phyloP scores from a whole-genome alignment of 2,888 invertebrate species.

The Campopleginae sp. region DNA sequence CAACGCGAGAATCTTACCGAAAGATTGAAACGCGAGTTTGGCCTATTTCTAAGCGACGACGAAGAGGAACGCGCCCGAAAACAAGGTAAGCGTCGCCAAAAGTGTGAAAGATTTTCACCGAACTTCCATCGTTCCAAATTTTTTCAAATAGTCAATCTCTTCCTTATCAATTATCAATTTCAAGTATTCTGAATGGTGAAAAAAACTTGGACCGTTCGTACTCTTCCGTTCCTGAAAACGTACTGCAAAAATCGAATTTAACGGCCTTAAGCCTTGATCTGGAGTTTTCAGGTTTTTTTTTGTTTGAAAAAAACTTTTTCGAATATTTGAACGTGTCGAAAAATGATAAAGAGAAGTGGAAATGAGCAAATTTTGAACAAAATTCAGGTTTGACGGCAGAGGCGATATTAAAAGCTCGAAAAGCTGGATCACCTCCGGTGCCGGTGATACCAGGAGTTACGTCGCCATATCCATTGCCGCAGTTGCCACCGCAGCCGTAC shows the following conservation, averaged over 20 bases:
- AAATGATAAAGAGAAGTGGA: not conserved
- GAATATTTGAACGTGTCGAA: too few relatives aligned
- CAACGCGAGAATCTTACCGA: slow-evolving; percentile 95
- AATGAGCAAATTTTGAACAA: not conserved
- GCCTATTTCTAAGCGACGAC: slow-evolving; percentile 89
- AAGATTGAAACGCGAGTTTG: slow-evolving; percentile 93
- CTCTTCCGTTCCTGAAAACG: too few relatives aligned
- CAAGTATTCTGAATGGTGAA: not conserved
- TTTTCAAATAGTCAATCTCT: not conserved
- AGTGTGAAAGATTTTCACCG: not conserved
- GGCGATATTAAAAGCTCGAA: slow-evolving; percentile 79
- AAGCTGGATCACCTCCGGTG: slow-evolving; percentile 73
- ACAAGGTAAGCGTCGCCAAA: slow-evolving; percentile 81
- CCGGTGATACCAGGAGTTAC: slow-evolving; percentile 62
- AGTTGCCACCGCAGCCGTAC: slow-evolving; percentile 82
- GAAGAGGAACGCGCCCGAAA: slow-evolving; percentile 86
- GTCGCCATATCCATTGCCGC: slow-evolving; percentile 74
- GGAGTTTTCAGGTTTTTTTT: not conserved
- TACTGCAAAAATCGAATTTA: too few relatives aligned
- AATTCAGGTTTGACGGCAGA: slow-evolving; percentile 80
- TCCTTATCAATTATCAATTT: not conserved
- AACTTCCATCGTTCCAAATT: not conserved
- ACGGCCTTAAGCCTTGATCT: too few relatives aligned
- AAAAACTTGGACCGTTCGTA: not conserved
- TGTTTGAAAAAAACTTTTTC: not conserved